Evolutionary conservation across 2,888 invertebrate genomes (phyloP), one percentile per base, ranked within the genome.

Genomic region (Noctua janthina): DNA sequence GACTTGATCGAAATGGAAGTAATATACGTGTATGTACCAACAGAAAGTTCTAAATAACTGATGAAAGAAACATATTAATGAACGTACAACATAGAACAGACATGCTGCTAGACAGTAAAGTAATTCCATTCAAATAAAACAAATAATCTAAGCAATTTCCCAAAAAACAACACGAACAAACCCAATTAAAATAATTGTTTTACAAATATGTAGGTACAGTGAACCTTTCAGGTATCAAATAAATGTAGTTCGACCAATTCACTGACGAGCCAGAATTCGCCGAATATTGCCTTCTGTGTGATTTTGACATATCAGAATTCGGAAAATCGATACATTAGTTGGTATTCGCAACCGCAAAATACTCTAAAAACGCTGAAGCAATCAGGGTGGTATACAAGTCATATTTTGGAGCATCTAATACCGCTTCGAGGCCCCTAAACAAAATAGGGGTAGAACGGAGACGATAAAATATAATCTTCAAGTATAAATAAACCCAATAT

Each of bases 401-500:
- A 46, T 71, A 67, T 87, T 73, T 69, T 51, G 49, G 11, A 74
- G 35, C 23, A 46, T 73, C n/a, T 67, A 51, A 71, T 59, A 56
- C 15, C 13, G 49, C 13, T 64, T 64, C 15, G 49, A 68, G 10
- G 20, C 49, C 51, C 68, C 35, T 49, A 49, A 69, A 76, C 70
- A 67, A 74, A 82, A 76, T 56, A 59, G 81, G 64, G 76, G 72
- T 54, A 67, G 66, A 82, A 62, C 35, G 66, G 74, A 79, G 35
- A 74, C 67, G 64, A 84, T 83, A 87, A 74, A 83, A 66, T 70
- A 74, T 73, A 75, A 86, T 83, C 17, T 67, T 68, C 62, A 68
- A 75, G 46, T 49, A 81, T 82, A 62, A 80, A 87, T 82, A 76
- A 67, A 75, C 72, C n/a, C 39, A 64, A 76, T 81, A 56, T 76